Evolutionary conservation across 2,888 invertebrate genomes (phyloP).

Genomic region (Heliconius erato): DNA sequence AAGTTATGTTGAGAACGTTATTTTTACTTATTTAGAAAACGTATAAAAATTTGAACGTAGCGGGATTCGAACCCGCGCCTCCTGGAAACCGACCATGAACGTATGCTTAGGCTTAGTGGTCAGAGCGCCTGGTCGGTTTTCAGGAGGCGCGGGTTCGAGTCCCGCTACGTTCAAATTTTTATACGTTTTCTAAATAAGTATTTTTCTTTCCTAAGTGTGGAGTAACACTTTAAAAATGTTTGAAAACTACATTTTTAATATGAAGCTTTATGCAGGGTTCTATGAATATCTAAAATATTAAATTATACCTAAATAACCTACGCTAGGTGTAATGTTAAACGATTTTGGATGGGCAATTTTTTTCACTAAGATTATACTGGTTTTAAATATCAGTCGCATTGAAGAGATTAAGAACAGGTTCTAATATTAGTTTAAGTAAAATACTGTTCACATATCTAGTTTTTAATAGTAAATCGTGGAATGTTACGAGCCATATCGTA

Average conservation of each 20-base stretch:
- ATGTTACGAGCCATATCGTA: conserved; percentile 20
- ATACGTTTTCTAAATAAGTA: too few species aligned
- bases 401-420: conserved; percentile 23
- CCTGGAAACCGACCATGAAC: too few species aligned
- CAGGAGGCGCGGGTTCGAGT: too few species aligned
- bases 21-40: too few species aligned
- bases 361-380: conserved; percentile 27
- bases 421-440: conserved; percentile 24
- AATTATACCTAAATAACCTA: neutral
- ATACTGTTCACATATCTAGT: conserved; percentile 10
- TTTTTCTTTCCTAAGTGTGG: too few species aligned
- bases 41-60: too few species aligned
- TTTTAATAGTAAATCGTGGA: conserved; percentile 21
- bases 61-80: too few species aligned
- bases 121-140: too few species aligned
- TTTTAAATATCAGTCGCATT: conserved; percentile 33
- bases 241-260: neutral
- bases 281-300: neutral
- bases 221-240: too few species aligned
- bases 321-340: conserved; percentile 20
- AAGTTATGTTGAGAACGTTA: neutral
- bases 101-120: too few species aligned
- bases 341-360: conserved; percentile 32
- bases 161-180: too few species aligned
- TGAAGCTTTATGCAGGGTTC: neutral